Evolutionary conservation across 2,113 vertebrate species (phyloP).

Genomic region (Sialia sialis): DNA sequence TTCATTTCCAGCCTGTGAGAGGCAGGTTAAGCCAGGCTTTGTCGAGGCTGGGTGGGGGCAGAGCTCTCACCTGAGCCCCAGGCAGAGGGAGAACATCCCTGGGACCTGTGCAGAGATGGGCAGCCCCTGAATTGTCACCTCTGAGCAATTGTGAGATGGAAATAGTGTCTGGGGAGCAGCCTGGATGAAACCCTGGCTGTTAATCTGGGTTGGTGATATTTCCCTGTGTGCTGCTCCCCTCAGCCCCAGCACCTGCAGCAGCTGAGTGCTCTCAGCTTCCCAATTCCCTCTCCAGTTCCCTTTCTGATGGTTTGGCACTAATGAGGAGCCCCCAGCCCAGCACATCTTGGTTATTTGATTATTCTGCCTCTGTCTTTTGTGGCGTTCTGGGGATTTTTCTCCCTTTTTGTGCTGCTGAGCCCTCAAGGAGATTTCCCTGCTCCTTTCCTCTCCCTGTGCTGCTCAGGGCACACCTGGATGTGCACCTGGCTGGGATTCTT

Average conservation of each 20-base stretch:
- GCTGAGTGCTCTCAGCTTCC: too few relatives aligned
- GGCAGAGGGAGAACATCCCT: accelerated
- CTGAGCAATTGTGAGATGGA: accelerated
- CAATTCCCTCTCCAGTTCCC: too few relatives aligned
- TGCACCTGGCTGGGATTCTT: not conserved
- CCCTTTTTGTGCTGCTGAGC: not conserved
- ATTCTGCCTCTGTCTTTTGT: not conserved
- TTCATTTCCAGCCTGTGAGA: not conserved
- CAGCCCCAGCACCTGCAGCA: not conserved
- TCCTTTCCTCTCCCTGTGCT: not conserved
- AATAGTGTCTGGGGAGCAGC: not conserved
- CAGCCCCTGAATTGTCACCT: accelerated
- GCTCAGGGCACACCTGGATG: not conserved
- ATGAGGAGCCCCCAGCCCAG: not conserved
- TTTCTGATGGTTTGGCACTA: not conserved
- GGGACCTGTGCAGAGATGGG: not conserved
- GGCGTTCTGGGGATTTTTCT: not conserved
- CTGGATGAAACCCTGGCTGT: accelerated
- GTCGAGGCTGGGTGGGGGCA: not conserved
- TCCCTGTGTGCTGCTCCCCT: not conserved
- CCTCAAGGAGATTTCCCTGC: not conserved
- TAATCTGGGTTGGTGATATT: not conserved
- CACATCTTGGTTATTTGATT: too few relatives aligned
- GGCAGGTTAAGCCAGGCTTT: not conserved
- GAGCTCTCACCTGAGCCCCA: not conserved